Conservation (phyloP, 2,113 vertebrate genomes). For the Malurus alboscapulatus region DNA sequence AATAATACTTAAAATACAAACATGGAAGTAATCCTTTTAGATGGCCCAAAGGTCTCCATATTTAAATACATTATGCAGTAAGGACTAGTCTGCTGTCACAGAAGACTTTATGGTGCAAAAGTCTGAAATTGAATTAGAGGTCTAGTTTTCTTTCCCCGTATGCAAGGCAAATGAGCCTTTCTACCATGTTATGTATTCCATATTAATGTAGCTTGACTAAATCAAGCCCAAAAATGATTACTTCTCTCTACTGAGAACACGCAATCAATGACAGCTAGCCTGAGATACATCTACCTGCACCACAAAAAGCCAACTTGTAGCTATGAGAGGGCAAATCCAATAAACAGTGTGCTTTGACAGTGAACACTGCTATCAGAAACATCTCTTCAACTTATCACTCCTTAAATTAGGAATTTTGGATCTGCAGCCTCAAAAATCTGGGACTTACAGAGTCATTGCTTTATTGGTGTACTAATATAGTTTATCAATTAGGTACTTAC, state of each 20-base stretch:
- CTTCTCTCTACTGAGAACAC: neutral
- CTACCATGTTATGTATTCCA: neutral
- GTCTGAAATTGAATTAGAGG: neutral
- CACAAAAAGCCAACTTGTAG: neutral
- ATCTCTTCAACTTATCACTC: neutral
- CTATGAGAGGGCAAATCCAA: neutral
- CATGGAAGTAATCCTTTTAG: neutral
- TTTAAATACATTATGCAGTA: neutral
- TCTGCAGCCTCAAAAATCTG: neutral
- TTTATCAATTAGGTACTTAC: conserved; percentile 40
- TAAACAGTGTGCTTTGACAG: neutral
- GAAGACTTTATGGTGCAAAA: neutral
- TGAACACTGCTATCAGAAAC: neutral
- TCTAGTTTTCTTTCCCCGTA: neutral
- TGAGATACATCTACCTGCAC: neutral
- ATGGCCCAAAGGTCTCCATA: neutral
- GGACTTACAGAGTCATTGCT: neutral
- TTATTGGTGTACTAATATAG: neutral
- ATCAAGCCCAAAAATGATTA: neutral
- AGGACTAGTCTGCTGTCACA: neutral
- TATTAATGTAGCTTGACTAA: neutral
- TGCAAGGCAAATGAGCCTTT: neutral
- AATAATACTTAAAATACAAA: neutral
- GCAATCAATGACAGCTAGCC: neutral
- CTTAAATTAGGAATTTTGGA: neutral